Percentiles rank a stretch among this genome's conserved stretches.
phyloP scores from a whole-genome alignment of 1,140 invertebrate genomes.

The Drosophila fuyamai region DNA sequence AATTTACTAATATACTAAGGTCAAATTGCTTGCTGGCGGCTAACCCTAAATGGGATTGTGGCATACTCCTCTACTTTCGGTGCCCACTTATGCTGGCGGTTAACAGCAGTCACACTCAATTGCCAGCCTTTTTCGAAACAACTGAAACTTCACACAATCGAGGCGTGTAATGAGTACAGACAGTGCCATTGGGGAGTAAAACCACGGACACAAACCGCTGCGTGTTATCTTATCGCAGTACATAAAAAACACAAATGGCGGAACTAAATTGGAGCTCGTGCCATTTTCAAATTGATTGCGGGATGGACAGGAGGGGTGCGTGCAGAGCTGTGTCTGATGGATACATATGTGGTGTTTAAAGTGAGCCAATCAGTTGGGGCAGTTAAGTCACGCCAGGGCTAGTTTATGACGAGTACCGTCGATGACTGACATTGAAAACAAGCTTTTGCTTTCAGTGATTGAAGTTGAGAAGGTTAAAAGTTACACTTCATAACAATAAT shows the following conservation, averaged over 20 bases:
- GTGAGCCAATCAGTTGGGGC: slow-evolving; percentile 27
- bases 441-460: slow-evolving; percentile 23
- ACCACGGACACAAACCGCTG: slow-evolving; percentile 7
- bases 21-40: neutral
- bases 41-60: neutral
- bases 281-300: slow-evolving; percentile 55
- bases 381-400: slow-evolving; percentile 49
- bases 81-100: slow-evolving; percentile 8
- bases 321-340: neutral
- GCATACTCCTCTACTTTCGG: neutral
- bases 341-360: slow-evolving; percentile 34
- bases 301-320: neutral
- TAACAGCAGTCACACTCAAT: slow-evolving; percentile 28
- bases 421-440: slow-evolving; percentile 29
- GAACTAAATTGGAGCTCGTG: slow-evolving; percentile 58
- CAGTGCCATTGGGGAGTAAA: slow-evolving; percentile 12
- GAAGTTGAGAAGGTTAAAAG: slow-evolving; percentile 11
- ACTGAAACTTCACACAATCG: slow-evolving; percentile 9
- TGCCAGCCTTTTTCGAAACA: slow-evolving; percentile 32
- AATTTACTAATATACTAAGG: too few relatives aligned
- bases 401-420: slow-evolving; percentile 23
- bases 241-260: slow-evolving; percentile 51
- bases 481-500: neutral
- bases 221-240: slow-evolving; percentile 46
- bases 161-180: slow-evolving; percentile 17